Base-by-base conservation (phyloP, 1,140 invertebrate species). In the Mesaphorura yosii region DNA sequence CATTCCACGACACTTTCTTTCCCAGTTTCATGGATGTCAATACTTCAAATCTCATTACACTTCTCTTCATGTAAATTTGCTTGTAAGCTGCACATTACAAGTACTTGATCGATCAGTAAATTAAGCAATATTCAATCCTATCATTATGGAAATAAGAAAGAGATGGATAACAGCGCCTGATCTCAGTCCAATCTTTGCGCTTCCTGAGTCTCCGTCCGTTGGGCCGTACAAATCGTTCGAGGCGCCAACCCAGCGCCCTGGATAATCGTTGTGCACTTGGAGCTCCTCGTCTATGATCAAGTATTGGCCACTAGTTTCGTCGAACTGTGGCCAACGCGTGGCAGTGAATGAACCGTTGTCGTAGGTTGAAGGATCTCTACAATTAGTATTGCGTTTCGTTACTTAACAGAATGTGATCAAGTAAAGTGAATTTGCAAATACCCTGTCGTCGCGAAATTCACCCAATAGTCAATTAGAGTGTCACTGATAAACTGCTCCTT, bases 401-500 rank as follows among this genome's bases (percentile, higher is more conserved):
- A 20, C 19, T 23, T 14, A 12, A 49, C 6, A 49, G 22, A 34
- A 14, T 25, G 25, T 12, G 12, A 14, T 26, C 12, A 47, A 27
- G 23, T 5, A 12, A 31, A 7, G 23, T 47, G 20, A 23, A 28
- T 47, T n/a, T 47, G 5, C 7, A 12, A 4, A 25, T 49, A 34
- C 47, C 47, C 47, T 38, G 47, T 49, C 15, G 20, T 34, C 7
- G 31, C 20, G 23, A 49, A 49, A 14, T 45, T 49, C 4, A 34
- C 47, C 27, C 31, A 49, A 5, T 12, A 14, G 26, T 41, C 26
- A 12, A 49, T 22, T 22, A 49, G 5, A 15, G 19, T 12, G 10
- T 39, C 29, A 40, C 47, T 49, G 7, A 49, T 20, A 34, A 12
- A 7, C 20, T 7, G 12, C 47, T 49, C 47, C 4, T 49, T 34